Evolutionary conservation across 2,797 vertebrate genomes (phyloP), one percentile per base, ranked within the genome.

Genomic region (Staurois parvus): DNA sequence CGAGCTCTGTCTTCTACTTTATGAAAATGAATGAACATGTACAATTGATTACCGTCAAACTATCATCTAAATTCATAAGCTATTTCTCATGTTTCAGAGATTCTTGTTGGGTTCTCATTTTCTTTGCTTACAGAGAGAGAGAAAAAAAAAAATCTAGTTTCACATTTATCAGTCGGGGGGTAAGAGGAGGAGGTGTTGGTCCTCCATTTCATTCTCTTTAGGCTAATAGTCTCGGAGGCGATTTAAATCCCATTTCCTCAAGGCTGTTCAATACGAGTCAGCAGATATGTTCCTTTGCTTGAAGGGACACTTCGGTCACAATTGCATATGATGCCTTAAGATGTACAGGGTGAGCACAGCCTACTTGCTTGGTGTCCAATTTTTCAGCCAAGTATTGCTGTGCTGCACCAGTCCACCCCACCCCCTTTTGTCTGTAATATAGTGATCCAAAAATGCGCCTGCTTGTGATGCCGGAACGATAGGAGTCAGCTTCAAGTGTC

Each of bases 1-100:
- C 34, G 69, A 90, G 91, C 90, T 91, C 90, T 90, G 91, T 90
- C 90, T 89, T 88, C 81, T 40, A 89, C 91, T 94, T 93, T 94
- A 95, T 95, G 95, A 94, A 95, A 94, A 95, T 94, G 95, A 97
- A 96, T 94, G 93, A 96, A 96, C 94, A 95, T 93, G 94, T 94
- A 95, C 93, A 91, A 90, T 94, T 93, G 94, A 93, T 93, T 93
- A 92, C 90, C 90, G 89, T 92, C 90, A 89, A 91, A 88, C 91
- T 59, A 93, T 90, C 93, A 94, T 95, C 93, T 96, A 93, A 95
- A 96, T 96, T 95, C 95, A 96, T 96, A 94, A 94, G 93, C 90
- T 92, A 92, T 92, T 93, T 95, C 93, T 96, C 94, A 94, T 93
- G 93, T 93, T 91, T 89, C 93, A 93, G 90, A 93, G 91, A 92